Conservation (phyloP, 2,797 vertebrate species). For the Pachyuromys duprasi region DNA sequence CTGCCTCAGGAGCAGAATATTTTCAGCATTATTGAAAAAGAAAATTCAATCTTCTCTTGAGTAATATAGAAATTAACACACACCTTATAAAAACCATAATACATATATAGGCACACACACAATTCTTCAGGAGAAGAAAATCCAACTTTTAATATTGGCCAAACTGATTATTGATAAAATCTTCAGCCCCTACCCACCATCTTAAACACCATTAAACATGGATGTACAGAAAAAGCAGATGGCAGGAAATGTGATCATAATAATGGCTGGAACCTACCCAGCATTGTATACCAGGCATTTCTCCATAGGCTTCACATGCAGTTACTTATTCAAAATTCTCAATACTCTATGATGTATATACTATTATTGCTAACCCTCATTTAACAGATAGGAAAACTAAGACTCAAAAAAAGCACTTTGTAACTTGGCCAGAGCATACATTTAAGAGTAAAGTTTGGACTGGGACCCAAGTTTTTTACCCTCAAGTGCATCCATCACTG, state of each 20-base stretch:
- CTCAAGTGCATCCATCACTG: background rate
- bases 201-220: conserved; percentile 18
- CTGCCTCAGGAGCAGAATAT: conserved; percentile 47
- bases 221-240: conserved; percentile 12
- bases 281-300: background rate
- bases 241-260: background rate
- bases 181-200: background rate
- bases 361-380: background rate
- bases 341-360: background rate
- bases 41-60: conserved; percentile 43
- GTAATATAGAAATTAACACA: conserved; percentile 45
- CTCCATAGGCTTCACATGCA: background rate
- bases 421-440: background rate
- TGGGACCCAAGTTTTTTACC: background rate
- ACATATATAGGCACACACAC: background rate
- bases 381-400: conserved; percentile 44
- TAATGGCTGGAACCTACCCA: background rate
- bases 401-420: background rate
- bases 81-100: background rate
- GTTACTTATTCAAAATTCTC: conserved; percentile 21
- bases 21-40: conserved; percentile 50
- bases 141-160: conserved; percentile 31
- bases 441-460: background rate
- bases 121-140: conserved; percentile 41
- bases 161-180: conserved; percentile 54